A percentile compares a stretch with the other conserved stretches of the same genome.
Conservation (phyloP, 2,797 vertebrate genomes). For the Squalus acanthias region DNA sequence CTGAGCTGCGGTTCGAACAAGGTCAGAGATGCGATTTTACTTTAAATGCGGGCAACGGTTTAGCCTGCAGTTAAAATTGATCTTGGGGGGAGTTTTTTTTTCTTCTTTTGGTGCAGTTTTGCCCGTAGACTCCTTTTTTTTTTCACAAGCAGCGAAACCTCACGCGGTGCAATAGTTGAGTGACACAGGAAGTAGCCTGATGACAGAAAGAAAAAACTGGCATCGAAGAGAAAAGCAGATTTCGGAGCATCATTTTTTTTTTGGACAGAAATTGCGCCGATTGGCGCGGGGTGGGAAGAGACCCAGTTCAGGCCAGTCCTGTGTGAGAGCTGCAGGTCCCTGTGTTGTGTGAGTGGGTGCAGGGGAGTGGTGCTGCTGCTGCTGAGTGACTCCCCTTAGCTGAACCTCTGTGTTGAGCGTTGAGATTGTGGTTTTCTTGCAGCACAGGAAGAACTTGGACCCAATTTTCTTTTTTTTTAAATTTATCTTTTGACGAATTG, state of each 20-base stretch:
- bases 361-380: not conserved
- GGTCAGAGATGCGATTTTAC: not conserved
- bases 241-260: not conserved
- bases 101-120: not conserved
- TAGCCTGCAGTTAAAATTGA: not conserved
- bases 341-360: not conserved
- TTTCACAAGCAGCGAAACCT: not conserved
- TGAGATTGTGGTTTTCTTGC: constrained; percentile 6
- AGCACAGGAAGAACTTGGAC: no score
- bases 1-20: no score
- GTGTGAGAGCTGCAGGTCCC: not conserved
- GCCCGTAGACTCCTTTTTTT: not conserved
- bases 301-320: not conserved
- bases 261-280: not conserved
- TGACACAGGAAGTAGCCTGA: not conserved
- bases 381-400: not conserved
- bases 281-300: no score
- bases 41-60: not conserved
- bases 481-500: not conserved
- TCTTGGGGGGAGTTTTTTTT: not conserved
- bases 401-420: not conserved
- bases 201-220: not conserved
- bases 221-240: not conserved
- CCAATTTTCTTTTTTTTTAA: not conserved
- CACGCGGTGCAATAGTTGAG: not conserved